Conservation (phyloP, 1,140 invertebrate species). For the Philotrypesis tridentata region DNA sequence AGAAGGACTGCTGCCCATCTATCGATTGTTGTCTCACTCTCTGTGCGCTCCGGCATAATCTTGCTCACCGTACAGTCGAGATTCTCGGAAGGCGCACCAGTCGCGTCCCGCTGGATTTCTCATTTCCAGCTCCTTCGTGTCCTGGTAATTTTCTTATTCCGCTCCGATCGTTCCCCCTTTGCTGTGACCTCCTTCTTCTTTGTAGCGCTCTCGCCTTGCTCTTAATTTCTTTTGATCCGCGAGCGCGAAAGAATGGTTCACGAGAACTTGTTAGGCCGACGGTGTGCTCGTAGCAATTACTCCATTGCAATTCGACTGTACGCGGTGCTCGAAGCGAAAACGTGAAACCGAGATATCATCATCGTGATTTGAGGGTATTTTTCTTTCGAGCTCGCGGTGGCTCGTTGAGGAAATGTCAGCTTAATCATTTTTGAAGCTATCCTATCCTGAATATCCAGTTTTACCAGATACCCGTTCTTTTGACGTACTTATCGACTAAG, state of each 20-base stretch:
- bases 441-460: background rate
- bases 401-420: background rate
- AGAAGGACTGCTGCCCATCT: constrained; percentile 62
- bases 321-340: background rate
- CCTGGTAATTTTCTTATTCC: constrained; percentile 33
- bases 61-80: constrained; percentile 39
- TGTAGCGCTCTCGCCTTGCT: background rate
- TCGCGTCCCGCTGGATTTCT: constrained; percentile 20
- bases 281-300: constrained; percentile 12
- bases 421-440: background rate
- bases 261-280: constrained; percentile 22
- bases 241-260: constrained; percentile 22
- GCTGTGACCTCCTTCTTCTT: background rate
- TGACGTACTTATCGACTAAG: background rate
- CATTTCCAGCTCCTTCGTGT: constrained; percentile 4
- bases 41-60: constrained; percentile 46
- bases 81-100: no score
- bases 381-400: background rate
- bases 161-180: background rate
- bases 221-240: constrained; percentile 11
- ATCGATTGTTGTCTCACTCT: constrained; percentile 64
- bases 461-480: background rate
- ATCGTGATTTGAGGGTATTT: constrained; percentile 28
- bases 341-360: constrained; percentile 6
- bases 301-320: background rate